Percentiles rank a stretch among this genome's conserved stretches.
Conservation (phyloP, 2,888 invertebrate genomes). For the Scaptomyza tumidula region DNA sequence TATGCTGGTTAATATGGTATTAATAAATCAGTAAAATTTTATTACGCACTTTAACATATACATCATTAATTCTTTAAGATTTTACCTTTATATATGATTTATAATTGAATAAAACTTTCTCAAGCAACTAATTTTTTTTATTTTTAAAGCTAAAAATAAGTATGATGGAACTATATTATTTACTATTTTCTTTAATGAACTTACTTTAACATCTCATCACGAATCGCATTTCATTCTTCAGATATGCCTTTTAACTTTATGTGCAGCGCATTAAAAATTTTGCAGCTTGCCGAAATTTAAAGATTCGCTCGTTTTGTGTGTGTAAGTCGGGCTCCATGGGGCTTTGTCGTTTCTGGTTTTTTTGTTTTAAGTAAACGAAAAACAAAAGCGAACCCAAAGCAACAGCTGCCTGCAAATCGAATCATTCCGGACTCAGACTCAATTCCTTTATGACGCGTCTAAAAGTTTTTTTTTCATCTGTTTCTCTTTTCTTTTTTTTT, state of each 20-base stretch:
- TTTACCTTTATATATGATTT: too few species aligned
- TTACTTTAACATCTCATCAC: background rate
- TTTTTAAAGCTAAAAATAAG: too few species aligned
- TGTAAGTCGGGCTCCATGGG: constrained; percentile 36
- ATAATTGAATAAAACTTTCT: too few species aligned
- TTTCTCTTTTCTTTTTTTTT: constrained; percentile 22
- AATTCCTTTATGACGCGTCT: constrained; percentile 58
- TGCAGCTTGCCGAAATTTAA: constrained; percentile 56
- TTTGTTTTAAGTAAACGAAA: constrained; percentile 16
- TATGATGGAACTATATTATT: background rate
- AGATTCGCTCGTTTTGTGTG: constrained; percentile 21
- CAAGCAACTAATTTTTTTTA: too few species aligned
- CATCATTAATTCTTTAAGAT: too few species aligned
- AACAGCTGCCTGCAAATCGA: constrained; percentile 70
- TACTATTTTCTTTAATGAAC: background rate
- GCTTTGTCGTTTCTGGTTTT: constrained; percentile 11
- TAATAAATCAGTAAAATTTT: too few species aligned
- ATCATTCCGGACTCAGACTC: constrained; percentile 33
- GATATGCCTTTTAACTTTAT: background rate
- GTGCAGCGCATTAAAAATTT: constrained; percentile 35
- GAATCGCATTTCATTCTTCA: background rate
- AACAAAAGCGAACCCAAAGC: constrained; percentile 43
- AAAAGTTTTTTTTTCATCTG: constrained; percentile 16
- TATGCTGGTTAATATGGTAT: too few species aligned
- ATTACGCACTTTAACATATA: too few species aligned